Conservation (phyloP, 1,140 invertebrate species). For the Batillaria attramentaria region DNA sequence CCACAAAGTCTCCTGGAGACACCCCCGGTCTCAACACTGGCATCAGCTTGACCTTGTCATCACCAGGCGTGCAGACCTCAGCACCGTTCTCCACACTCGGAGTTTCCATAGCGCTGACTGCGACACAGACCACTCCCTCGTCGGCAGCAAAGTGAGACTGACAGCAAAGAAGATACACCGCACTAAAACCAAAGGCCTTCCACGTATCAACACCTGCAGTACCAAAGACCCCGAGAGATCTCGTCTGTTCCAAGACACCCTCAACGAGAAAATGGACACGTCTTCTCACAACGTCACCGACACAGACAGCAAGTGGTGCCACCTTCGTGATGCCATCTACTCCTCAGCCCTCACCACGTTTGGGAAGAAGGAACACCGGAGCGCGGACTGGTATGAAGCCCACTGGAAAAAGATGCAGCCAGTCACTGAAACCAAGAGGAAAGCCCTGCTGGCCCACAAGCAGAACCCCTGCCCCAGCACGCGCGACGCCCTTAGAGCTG, state of each 20-base stretch:
- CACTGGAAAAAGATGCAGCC: not conserved
- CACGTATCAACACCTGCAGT: constrained; percentile 24
- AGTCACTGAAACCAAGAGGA: not conserved
- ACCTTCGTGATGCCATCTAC: not conserved
- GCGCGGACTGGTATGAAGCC: not conserved
- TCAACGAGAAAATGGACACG: not conserved
- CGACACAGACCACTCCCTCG: constrained; percentile 42
- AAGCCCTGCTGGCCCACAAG: not conserved
- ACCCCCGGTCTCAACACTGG: constrained; percentile 43
- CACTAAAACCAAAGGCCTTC: constrained; percentile 18
- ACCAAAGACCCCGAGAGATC: not conserved
- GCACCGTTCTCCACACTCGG: constrained; percentile 24
- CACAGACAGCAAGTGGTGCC: not conserved
- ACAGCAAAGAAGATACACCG: constrained; percentile 33
- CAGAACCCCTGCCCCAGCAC: not conserved
- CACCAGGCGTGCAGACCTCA: constrained; percentile 12
- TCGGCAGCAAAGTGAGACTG: constrained; percentile 28
- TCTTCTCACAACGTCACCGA: not conserved
- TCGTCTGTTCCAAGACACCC: not conserved
- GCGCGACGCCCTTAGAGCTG: no score
- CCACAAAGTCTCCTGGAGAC: constrained; percentile 49
- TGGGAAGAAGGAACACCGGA: not conserved
- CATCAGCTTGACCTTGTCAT: constrained; percentile 45
- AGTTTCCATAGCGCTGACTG: constrained; percentile 47
- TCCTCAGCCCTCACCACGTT: not conserved